phyloP scores from a whole-genome alignment of 2,113 vertebrate species.

The Ancistrus triradiatus region DNA sequence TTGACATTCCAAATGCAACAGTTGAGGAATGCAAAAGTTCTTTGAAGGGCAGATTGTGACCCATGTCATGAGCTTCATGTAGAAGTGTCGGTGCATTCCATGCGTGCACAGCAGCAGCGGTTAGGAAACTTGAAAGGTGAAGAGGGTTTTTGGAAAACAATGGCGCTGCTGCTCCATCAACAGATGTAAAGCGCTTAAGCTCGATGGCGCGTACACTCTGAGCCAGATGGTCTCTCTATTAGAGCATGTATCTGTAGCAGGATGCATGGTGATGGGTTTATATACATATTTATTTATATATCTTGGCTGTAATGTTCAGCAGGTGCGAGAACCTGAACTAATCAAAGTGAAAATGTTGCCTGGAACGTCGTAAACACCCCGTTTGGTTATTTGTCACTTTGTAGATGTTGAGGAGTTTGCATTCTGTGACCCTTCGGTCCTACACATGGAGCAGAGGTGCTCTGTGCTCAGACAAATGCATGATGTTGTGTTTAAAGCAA shows the following conservation, averaged over 20 bases:
- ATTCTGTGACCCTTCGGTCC: not conserved
- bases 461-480: slow-evolving; percentile 41
- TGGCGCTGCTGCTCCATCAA: slow-evolving; percentile 64
- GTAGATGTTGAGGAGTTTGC: slow-evolving; percentile 12
- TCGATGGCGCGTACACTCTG: slow-evolving; percentile 65
- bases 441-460: slow-evolving; percentile 25
- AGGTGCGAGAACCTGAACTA: slow-evolving; percentile 54
- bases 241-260: slow-evolving; percentile 66
- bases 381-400: slow-evolving; percentile 8
- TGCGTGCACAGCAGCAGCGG: slow-evolving; percentile 36
- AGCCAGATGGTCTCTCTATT: slow-evolving; percentile 75
- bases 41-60: slow-evolving; percentile 3
- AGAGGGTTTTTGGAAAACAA: slow-evolving; percentile 66
- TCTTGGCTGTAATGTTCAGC: slow-evolving; percentile 58
- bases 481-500: slow-evolving; percentile 53
- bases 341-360: not conserved
- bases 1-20: too few relatives aligned
- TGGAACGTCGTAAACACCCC: slow-evolving; percentile 4
- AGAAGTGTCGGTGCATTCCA: not conserved
- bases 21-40: too few relatives aligned
- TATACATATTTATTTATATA: not conserved
- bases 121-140: slow-evolving; percentile 58
- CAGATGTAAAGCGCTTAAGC: slow-evolving; percentile 72
- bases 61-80: not conserved
- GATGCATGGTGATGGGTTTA: slow-evolving; percentile 67